Evolutionary conservation across 2,888 invertebrate species (phyloP).

Genomic region (Pemphredon lugubris): DNA sequence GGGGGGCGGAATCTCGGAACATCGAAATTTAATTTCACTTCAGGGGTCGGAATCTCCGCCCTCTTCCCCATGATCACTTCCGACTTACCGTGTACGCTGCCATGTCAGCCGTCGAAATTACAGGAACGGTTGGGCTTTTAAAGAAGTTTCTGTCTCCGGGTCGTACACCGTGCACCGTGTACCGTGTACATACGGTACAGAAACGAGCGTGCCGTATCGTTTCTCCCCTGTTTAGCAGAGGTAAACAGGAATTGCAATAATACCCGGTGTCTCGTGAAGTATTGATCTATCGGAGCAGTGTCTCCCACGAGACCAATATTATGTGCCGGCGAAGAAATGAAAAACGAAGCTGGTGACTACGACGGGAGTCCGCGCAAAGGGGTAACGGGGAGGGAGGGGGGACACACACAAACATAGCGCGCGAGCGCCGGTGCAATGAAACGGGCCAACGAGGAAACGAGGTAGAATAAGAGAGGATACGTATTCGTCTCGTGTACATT

Average conservation of each 20-base stretch:
- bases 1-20: conserved; percentile 18
- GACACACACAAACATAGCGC: too few species aligned
- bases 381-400: not conserved
- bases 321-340: conserved; percentile 41
- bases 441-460: not conserved
- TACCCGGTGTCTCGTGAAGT: conserved; percentile 53
- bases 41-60: too few species aligned
- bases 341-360: conserved; percentile 39
- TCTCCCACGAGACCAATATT: conserved; percentile 56
- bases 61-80: conserved; percentile 32
- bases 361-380: conserved; percentile 20
- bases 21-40: conserved; percentile 60
- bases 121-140: conserved; percentile 51
- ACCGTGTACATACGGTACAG: conserved; percentile 34
- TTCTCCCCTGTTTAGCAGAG: conserved; percentile 55
- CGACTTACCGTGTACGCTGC: conserved; percentile 21
- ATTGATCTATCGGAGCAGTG: conserved; percentile 52
- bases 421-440: too few species aligned
- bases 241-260: conserved; percentile 67
- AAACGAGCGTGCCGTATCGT: conserved; percentile 30
- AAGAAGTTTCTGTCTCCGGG: conserved; percentile 48
- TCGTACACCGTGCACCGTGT: conserved; percentile 12
- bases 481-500: not conserved
- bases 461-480: conserved; percentile 11
- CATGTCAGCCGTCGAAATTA: conserved; percentile 55